These are phyloP conservation scores for Isotomurus palustris DNA, from an alignment of 2,888 invertebrate species.

Conservation along the genomic window DNA sequence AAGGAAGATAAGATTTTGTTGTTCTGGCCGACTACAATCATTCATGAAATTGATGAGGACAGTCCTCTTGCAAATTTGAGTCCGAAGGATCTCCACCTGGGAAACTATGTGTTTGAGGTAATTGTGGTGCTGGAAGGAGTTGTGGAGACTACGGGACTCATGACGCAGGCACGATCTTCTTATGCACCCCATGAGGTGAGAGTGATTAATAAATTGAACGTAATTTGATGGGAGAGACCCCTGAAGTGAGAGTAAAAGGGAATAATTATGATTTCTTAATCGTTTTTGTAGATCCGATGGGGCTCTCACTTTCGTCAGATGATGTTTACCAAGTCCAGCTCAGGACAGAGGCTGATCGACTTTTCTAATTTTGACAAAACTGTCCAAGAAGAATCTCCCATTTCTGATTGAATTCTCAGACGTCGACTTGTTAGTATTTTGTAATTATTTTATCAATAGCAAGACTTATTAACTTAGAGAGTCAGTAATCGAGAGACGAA, in stretches of 20 bases:
- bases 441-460: too few relatives aligned
- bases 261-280: background rate
- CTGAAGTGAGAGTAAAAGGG: background rate
- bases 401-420: too few relatives aligned
- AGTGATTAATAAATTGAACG: background rate
- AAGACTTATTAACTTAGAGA: too few relatives aligned
- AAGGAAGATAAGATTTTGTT: constrained; percentile 72
- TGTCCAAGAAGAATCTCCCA: background rate
- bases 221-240: background rate
- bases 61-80: constrained; percentile 86
- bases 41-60: constrained; percentile 77
- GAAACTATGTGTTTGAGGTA: constrained; percentile 67
- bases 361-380: constrained; percentile 34
- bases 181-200: constrained; percentile 59
- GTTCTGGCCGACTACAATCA: constrained; percentile 92
- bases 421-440: too few relatives aligned
- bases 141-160: constrained; percentile 75
- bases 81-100: constrained; percentile 72
- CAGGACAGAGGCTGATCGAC: constrained; percentile 29
- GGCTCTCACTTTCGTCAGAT: constrained; percentile 32
- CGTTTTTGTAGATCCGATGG: constrained; percentile 35
- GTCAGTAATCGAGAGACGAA: too few relatives aligned
- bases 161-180: constrained; percentile 73
- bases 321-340: constrained; percentile 19
- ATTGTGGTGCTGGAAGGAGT: constrained; percentile 84